phyloP scores from a whole-genome alignment of 2,888 invertebrate species.

The Automeris io region DNA sequence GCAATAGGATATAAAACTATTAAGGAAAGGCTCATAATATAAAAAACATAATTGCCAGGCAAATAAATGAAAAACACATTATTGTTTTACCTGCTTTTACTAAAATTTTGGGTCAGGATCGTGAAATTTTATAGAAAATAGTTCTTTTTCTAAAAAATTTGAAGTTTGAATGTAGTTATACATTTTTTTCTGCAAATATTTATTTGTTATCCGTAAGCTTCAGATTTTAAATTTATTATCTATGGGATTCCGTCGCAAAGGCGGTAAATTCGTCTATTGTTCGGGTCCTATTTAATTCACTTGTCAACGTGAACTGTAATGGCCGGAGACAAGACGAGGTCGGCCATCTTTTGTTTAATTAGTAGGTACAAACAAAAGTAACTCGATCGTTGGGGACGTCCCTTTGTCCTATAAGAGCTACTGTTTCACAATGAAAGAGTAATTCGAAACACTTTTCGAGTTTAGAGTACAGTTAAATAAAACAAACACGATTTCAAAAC shows the following conservation, averaged over 20 bases:
- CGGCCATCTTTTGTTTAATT: constrained; percentile 68
- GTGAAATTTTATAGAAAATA: too few relatives aligned
- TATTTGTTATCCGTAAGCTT: too few relatives aligned
- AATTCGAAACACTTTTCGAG: constrained; percentile 58
- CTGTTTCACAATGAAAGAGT: constrained; percentile 55
- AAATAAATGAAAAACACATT: too few relatives aligned
- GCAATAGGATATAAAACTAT: too few relatives aligned
- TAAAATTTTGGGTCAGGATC: too few relatives aligned
- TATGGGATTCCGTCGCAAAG: constrained; percentile 29
- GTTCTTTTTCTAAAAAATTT: too few relatives aligned
- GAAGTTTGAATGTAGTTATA: too few relatives aligned
- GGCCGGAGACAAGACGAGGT: constrained; percentile 37
- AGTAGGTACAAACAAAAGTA: constrained; percentile 66
- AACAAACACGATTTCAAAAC: constrained; percentile 74
- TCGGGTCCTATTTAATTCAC: constrained; percentile 44
- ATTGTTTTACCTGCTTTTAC: too few relatives aligned
- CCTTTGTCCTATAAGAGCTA: constrained; percentile 53
- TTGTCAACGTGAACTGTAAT: constrained; percentile 42
- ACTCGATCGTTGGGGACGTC: constrained; percentile 58
- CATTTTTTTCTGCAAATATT: too few relatives aligned
- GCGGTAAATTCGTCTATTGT: constrained; percentile 19
- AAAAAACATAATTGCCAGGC: too few relatives aligned
- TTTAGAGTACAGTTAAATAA: constrained; percentile 52
- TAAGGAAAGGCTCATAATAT: too few relatives aligned
- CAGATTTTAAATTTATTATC: too few relatives aligned